phyloP scores from a whole-genome alignment of 2,888 invertebrate species.

The Serripes groenlandicus region DNA sequence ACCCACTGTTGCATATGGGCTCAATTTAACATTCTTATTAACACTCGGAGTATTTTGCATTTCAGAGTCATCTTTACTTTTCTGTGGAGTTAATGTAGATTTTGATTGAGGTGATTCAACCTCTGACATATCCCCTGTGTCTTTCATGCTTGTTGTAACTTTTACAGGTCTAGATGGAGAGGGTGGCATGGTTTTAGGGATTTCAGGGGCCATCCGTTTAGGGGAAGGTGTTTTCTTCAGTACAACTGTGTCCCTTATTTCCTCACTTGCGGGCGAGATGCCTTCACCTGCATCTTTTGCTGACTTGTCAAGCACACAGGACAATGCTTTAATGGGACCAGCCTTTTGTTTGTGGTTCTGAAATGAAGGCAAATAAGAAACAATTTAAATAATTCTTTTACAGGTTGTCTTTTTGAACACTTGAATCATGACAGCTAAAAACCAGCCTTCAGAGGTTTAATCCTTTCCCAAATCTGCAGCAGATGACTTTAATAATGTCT shows the following conservation, averaged over 20 bases:
- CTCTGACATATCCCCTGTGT: slow-evolving; percentile 39
- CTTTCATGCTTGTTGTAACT: slow-evolving; percentile 18
- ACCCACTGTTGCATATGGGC: slow-evolving; percentile 78
- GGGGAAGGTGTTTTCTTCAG: slow-evolving; percentile 1
- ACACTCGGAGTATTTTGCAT: slow-evolving; percentile 48
- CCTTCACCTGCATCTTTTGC: neutral
- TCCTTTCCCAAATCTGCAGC: no score
- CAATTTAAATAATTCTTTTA: no score
- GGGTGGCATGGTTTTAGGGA: slow-evolving; percentile 18
- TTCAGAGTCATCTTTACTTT: slow-evolving; percentile 73
- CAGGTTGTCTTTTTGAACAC: no score
- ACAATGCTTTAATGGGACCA: slow-evolving; percentile 81
- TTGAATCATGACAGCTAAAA: no score
- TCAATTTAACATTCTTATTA: slow-evolving; percentile 67
- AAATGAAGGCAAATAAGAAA: no score
- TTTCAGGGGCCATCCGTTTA: slow-evolving; percentile 56
- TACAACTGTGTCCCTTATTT: neutral
- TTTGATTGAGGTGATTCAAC: slow-evolving; percentile 49
- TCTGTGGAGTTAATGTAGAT: slow-evolving; percentile 29
- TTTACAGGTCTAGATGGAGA: neutral
- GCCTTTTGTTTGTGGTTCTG: slow-evolving; percentile 74
- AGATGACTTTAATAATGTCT: no score
- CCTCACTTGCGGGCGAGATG: neutral
- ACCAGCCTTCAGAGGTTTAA: no score
- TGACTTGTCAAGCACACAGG: slow-evolving; percentile 67